phyloP scores from a whole-genome alignment of 2,113 vertebrate species.

The Puffinus mauretanicus region DNA sequence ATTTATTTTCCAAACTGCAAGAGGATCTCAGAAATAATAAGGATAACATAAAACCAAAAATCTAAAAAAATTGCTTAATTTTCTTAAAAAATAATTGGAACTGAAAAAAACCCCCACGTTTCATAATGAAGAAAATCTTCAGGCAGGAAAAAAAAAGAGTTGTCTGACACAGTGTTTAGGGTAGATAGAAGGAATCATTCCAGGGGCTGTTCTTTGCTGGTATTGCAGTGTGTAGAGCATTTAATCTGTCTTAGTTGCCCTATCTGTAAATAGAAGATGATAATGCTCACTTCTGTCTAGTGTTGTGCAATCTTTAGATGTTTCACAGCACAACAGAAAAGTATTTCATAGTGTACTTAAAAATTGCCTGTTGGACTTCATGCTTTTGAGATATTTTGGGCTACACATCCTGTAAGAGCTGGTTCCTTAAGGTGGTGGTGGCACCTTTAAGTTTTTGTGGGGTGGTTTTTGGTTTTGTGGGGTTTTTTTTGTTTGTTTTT shows the following conservation, averaged over 20 bases:
- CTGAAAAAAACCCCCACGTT: neutral
- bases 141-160: neutral
- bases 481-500: neutral
- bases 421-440: neutral
- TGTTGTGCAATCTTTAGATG: neutral
- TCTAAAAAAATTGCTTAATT: neutral
- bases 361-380: neutral
- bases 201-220: neutral
- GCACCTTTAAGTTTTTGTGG: neutral
- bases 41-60: neutral
- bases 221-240: neutral
- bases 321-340: neutral
- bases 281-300: neutral
- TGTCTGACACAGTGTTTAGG: neutral
- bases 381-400: neutral
- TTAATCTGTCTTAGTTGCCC: neutral
- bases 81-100: neutral
- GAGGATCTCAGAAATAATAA: slow-evolving; percentile 2
- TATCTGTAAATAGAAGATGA: neutral
- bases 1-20: slow-evolving; percentile 3
- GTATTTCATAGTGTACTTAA: neutral
- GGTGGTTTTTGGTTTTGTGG: neutral
- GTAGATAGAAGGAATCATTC: neutral
- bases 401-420: neutral
- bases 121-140: neutral